A percentile compares a stretch with the other conserved stretches of the same genome.
Evolutionary conservation across 2,888 invertebrate genomes (phyloP).

Genomic region (Trichopoda pennipes): DNA sequence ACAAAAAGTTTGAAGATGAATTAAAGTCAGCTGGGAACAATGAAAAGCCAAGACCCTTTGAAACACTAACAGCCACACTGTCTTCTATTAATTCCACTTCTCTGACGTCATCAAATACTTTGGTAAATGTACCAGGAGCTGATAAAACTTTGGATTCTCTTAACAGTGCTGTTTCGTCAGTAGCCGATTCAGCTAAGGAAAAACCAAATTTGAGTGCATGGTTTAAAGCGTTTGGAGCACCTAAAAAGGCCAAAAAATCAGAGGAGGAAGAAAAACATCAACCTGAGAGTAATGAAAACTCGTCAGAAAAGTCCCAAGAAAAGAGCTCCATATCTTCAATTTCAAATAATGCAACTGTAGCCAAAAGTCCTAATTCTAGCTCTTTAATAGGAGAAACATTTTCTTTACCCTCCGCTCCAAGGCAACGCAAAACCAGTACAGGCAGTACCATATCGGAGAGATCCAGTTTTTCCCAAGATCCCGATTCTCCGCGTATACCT

Average conservation of each 20-base stretch:
- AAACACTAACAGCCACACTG: slow-evolving; percentile 38
- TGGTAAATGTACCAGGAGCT: slow-evolving; percentile 69
- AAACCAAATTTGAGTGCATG: slow-evolving; percentile 92
- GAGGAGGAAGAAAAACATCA: slow-evolving; percentile 82
- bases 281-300: slow-evolving; percentile 61
- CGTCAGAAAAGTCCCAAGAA: slow-evolving; percentile 60
- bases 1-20: slow-evolving; percentile 64
- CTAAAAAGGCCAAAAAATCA: slow-evolving; percentile 87
- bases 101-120: slow-evolving; percentile 16
- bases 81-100: slow-evolving; percentile 39
- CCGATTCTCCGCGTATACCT: slow-evolving; percentile 86
- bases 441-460: slow-evolving; percentile 90
- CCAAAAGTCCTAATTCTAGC: slow-evolving; percentile 73
- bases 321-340: slow-evolving; percentile 45
- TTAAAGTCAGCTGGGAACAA: neutral
- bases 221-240: slow-evolving; percentile 95
- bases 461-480: slow-evolving; percentile 89
- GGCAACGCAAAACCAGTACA: slow-evolving; percentile 88
- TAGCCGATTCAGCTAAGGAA: slow-evolving; percentile 65
- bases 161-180: slow-evolving; percentile 21
- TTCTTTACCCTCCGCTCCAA: slow-evolving; percentile 78
- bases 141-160: slow-evolving; percentile 69
- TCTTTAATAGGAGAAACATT: slow-evolving; percentile 75
- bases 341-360: slow-evolving; percentile 65
- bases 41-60: slow-evolving; percentile 65